phyloP scores from a whole-genome alignment of 2,797 vertebrate species.

The Netta rufina region DNA sequence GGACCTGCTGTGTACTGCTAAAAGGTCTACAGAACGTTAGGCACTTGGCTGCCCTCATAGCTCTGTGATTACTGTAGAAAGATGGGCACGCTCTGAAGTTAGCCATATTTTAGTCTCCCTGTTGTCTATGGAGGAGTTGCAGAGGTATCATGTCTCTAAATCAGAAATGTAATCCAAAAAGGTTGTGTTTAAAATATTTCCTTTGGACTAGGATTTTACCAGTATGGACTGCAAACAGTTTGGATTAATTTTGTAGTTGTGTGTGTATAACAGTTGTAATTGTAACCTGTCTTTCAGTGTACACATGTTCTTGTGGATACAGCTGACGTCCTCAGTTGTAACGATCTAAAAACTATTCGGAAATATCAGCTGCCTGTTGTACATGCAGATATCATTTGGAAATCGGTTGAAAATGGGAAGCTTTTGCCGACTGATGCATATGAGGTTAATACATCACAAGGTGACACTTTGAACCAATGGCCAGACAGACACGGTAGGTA shows the following conservation, averaged over 20 bases:
- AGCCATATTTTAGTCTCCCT: background rate
- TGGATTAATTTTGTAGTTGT: background rate
- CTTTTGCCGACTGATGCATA: slow-evolving; percentile 75
- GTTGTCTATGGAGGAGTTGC: background rate
- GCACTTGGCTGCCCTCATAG: background rate
- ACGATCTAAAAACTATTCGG: slow-evolving; percentile 73
- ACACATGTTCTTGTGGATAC: slow-evolving; percentile 81
- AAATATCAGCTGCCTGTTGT: slow-evolving; percentile 80
- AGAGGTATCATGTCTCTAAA: background rate
- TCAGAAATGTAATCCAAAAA: background rate
- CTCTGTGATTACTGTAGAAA: background rate
- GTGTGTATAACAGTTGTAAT: background rate
- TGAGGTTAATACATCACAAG: slow-evolving; percentile 20
- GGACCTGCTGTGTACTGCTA: background rate
- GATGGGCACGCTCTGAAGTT: background rate
- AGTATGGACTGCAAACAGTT: background rate
- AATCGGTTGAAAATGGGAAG: slow-evolving; percentile 76
- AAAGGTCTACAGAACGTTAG: background rate
- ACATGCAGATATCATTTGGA: slow-evolving; percentile 79
- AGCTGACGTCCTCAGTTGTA: slow-evolving; percentile 75
- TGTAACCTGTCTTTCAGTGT: slow-evolving; percentile 77
- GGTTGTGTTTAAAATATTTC: background rate
- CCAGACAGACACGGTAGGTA: slow-evolving; percentile 22
- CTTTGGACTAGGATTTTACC: background rate
- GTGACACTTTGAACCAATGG: background rate